Evolutionary conservation across 2,888 invertebrate species (phyloP).

Genomic region (Papilio demoleus): DNA sequence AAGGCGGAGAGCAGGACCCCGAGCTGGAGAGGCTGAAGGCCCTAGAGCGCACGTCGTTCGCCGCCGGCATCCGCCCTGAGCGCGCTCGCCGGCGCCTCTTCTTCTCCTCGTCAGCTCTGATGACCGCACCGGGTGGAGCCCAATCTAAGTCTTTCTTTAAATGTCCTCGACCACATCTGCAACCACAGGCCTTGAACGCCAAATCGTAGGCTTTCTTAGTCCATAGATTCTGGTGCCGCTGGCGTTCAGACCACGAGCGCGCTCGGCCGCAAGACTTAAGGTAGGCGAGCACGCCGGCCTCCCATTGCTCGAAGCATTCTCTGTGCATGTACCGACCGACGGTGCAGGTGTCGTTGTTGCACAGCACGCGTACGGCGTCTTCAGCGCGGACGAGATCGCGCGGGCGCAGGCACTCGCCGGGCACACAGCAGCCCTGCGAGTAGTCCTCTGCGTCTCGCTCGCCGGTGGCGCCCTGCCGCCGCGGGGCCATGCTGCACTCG

Average conservation of each 20-base stretch:
- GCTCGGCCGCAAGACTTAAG: constrained; percentile 96
- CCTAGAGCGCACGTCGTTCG: constrained; percentile 84
- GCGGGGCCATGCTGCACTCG: constrained; percentile 76
- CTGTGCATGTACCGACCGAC: constrained; percentile 97
- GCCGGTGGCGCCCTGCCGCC: constrained; percentile 79
- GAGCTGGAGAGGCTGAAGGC: constrained; percentile 91
- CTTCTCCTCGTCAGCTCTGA: constrained; percentile 77
- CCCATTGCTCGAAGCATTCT: constrained; percentile 97
- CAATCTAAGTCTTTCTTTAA: constrained; percentile 97
- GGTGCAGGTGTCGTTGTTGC: constrained; percentile 96
- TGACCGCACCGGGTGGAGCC: constrained; percentile 88
- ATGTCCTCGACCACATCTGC: constrained; percentile 96
- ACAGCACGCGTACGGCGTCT: constrained; percentile 94
- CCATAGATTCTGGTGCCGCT: constrained; percentile 97
- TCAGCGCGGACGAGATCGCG: constrained; percentile 86
- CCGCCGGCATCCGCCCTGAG: constrained; percentile 67
- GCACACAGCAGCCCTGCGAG: constrained; percentile 90
- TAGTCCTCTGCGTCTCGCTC: constrained; percentile 79
- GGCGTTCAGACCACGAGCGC: constrained; percentile 97
- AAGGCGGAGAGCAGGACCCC: constrained; percentile 92
- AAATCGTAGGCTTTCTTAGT: constrained; percentile 98
- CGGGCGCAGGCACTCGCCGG: constrained; percentile 91
- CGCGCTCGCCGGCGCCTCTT: constrained; percentile 73
- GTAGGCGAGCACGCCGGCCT: constrained; percentile 93
- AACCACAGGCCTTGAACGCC: constrained; percentile 97